phyloP scores from a whole-genome alignment of 2,888 invertebrate species.

The Brenthis daphne region DNA sequence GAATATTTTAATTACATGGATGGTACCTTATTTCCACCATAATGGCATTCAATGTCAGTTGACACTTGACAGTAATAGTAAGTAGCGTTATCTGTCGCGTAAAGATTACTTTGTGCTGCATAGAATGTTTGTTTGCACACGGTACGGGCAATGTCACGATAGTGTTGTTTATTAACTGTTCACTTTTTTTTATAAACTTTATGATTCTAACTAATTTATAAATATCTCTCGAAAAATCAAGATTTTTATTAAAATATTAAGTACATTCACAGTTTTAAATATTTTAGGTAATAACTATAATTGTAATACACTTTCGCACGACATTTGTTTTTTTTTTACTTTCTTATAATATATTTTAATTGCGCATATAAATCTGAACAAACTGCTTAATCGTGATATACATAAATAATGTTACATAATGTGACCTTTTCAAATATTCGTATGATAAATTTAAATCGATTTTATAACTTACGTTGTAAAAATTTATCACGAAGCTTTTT shows the following conservation, averaged over 20 bases:
- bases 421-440: conserved; percentile 30
- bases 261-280: too few relatives aligned
- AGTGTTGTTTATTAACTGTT: not conserved
- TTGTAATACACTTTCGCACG: not conserved
- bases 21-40: not conserved
- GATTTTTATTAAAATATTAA: too few relatives aligned
- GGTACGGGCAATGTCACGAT: not conserved
- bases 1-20: too few relatives aligned
- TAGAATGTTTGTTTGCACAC: conserved; percentile 6
- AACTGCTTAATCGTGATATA: conserved; percentile 10
- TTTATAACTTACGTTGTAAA: conserved; percentile 26
- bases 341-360: conserved; percentile 4
- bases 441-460: conserved; percentile 31
- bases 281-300: not conserved
- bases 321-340: not conserved
- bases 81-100: conserved; percentile 37
- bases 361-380: conserved; percentile 7
- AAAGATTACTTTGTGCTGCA: conserved; percentile 35
- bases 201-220: too few relatives aligned
- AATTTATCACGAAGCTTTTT: conserved; percentile 19
- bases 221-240: too few relatives aligned
- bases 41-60: conserved; percentile 36
- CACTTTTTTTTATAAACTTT: not conserved
- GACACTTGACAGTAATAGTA: not conserved
- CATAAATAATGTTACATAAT: conserved; percentile 26